These are phyloP conservation scores for Petromus typicus DNA, from an alignment of 2,113 vertebrate species.

Conservation along the genomic window DNA sequence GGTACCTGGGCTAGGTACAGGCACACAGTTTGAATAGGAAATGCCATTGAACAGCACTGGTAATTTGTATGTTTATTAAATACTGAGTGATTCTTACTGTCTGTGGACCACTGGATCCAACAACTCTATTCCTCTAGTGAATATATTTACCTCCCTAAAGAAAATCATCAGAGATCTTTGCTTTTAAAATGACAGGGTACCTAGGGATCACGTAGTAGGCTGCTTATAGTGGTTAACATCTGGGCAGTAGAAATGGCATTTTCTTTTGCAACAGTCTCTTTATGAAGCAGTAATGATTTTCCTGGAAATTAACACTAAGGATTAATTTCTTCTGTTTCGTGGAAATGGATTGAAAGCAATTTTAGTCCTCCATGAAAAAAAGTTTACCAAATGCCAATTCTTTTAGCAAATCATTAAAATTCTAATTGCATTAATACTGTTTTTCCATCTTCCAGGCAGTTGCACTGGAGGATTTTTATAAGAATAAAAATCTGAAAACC, in stretches of 20 bases:
- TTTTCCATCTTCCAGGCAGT: neutral
- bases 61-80: neutral
- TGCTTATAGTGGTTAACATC: conserved; percentile 7
- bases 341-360: conserved; percentile 15
- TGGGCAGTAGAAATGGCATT: neutral
- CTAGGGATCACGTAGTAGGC: neutral
- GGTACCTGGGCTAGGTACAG: neutral
- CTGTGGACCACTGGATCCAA: neutral
- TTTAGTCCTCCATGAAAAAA: conserved; percentile 6
- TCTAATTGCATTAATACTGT: neutral
- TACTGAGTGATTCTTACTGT: neutral
- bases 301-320: neutral
- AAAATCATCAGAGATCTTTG: neutral
- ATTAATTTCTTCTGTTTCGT: conserved; percentile 22
- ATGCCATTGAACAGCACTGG: neutral
- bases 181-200: neutral
- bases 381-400: neutral
- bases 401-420: conserved; percentile 26
- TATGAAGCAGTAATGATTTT: neutral
- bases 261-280: conserved; percentile 2
- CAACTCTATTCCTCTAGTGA: neutral
- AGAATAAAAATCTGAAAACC: conserved; percentile 25
- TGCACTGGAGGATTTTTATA: conserved; percentile 28
- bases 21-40: neutral
- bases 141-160: neutral